Evolutionary conservation across 2,888 invertebrate species (phyloP).

Genomic region (Thecocarcelia acutangulata): DNA sequence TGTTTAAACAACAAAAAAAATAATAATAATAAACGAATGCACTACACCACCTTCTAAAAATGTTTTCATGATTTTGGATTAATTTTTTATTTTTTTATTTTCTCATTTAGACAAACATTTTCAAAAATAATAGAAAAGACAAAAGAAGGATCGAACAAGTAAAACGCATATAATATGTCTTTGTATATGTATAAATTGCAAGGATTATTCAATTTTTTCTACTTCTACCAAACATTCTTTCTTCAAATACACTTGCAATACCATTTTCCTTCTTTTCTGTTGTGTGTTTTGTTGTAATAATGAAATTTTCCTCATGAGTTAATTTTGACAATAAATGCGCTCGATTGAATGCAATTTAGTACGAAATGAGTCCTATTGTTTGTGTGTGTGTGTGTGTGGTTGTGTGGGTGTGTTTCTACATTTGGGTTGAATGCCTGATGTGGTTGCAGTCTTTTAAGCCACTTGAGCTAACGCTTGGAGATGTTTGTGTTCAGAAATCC

Average conservation of each 20-base stretch:
- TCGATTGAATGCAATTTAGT: slow-evolving; percentile 79
- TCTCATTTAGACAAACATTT: slow-evolving; percentile 43
- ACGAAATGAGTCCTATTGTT: slow-evolving; percentile 70
- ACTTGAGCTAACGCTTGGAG: slow-evolving; percentile 75
- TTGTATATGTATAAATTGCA: slow-evolving; percentile 49
- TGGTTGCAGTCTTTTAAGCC: slow-evolving; percentile 74
- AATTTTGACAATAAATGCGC: slow-evolving; percentile 81
- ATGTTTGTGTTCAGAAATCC: slow-evolving; percentile 56
- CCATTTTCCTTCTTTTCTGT: slow-evolving; percentile 19
- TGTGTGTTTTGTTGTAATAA: slow-evolving; percentile 75
- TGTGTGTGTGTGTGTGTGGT: slow-evolving; percentile 13
- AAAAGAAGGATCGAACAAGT: slow-evolving; percentile 56
- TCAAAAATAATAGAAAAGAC: slow-evolving; percentile 19
- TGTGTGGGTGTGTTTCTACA: slow-evolving; percentile 5
- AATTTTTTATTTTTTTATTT: slow-evolving; percentile 5
- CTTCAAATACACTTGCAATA: slow-evolving; percentile 38
- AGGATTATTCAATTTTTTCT: slow-evolving; percentile 42
- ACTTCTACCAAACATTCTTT: slow-evolving; percentile 18
- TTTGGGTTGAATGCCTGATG: slow-evolving; percentile 47
- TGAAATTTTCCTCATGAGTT: slow-evolving; percentile 81
- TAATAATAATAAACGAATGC: slow-evolving; percentile 18
- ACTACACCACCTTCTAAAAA: slow-evolving; percentile 51
- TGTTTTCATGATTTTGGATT: slow-evolving; percentile 50
- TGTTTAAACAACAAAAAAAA: slow-evolving; percentile 48
- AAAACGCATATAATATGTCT: slow-evolving; percentile 57